Evolutionary conservation across 2,797 vertebrate species (phyloP), one percentile per base, ranked within the genome.

Genomic region (Alauda arvensis): DNA sequence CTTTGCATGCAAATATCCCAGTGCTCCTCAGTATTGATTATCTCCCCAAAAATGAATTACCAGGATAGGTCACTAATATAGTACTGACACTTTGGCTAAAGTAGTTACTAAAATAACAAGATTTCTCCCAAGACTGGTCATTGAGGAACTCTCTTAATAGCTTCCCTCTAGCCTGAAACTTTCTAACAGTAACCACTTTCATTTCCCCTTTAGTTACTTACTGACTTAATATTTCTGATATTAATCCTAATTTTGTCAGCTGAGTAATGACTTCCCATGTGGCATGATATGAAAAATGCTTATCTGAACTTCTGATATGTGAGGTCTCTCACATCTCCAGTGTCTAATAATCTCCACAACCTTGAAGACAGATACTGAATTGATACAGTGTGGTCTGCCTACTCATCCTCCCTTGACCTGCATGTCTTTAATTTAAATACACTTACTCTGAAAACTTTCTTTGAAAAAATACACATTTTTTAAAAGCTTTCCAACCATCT

Each of bases 141-240:
- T 2, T 49, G 67, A 90, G 31, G n/a, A 87, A 18, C 56, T 80
- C 37, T 88, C 21, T 67, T 92, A 70, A 77, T 79, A 87, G 39
- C 55, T 90, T 80, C 40, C 12, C 31, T 88, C 28, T 61, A 81
- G 31, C 53, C 60, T 78, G 70, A 76, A 89, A 77, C 42, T 87
- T 93, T 62, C 51, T 48, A 56, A 60, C 49, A 31, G 5, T 45
- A 53, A 81, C 31, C n/a, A 19, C 67, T 88, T 88, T 48, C 11
- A 63, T 92, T 90, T 94, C 72, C 49, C 25, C 52, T 83, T 90
- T 52, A 72, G 55, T 88, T 88, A 71, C 48, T 69, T 90, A 75
- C n/a, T 91, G 60, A 87, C 34, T 37, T 92, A 29, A 67, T 90
- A 90, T 74, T 93, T 75, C 60, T 76, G 34, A 25, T 81, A 70